Conservation (phyloP, 2,113 vertebrate genomes). For the Petroica traversi region DNA sequence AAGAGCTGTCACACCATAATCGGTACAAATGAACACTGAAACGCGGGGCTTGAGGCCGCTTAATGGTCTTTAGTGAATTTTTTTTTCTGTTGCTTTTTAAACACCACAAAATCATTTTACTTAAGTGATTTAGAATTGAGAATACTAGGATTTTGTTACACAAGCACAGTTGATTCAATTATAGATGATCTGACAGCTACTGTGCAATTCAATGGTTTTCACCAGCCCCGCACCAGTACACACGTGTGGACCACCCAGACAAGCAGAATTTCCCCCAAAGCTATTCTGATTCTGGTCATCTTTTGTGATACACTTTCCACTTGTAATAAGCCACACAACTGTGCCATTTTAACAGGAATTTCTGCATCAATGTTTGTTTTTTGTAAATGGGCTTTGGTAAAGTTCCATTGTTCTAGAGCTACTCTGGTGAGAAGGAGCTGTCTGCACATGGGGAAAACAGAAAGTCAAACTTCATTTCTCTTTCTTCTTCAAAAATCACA, state of each 20-base stretch:
- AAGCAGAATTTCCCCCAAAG: background rate
- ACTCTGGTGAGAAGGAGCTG: background rate
- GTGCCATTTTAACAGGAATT: background rate
- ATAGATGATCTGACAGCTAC: background rate
- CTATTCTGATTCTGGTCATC: background rate
- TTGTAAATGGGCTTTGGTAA: background rate
- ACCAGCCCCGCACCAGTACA: background rate
- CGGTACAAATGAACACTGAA: constrained; percentile 78
- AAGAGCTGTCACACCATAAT: constrained; percentile 82
- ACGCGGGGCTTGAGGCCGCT: constrained; percentile 59
- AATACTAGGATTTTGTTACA: background rate
- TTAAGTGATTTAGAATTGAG: constrained; percentile 1
- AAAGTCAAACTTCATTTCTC: background rate
- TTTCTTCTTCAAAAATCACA: background rate
- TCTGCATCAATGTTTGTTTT: background rate
- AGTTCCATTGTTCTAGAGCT: background rate
- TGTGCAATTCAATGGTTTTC: background rate
- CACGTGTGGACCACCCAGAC: background rate
- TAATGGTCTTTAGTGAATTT: constrained; percentile 61
- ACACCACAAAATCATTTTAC: constrained; percentile 26
- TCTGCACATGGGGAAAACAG: background rate
- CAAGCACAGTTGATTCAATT: background rate
- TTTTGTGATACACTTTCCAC: background rate
- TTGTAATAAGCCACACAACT: background rate
- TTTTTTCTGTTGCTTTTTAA: constrained; percentile 52